Conservation (phyloP, 2,888 invertebrate species). For the Drosophila gaucha region DNA sequence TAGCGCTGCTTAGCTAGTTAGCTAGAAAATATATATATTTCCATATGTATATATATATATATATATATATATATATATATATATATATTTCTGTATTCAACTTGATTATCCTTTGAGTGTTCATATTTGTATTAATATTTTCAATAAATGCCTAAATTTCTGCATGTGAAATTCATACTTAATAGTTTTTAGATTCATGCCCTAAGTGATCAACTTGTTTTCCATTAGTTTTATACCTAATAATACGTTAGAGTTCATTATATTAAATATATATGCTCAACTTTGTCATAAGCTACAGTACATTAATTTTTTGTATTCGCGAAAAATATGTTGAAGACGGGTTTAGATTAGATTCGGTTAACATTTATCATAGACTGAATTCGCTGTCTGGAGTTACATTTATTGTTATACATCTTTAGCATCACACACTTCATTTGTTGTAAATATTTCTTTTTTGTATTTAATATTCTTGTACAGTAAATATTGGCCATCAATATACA, state of each 20-base stretch:
- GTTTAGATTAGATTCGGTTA: conserved; percentile 59
- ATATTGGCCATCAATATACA: conserved; percentile 44
- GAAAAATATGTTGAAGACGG: conserved; percentile 61
- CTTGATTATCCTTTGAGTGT: conserved; percentile 31
- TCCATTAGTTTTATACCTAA: conserved; percentile 50
- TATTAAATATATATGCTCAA: conserved; percentile 58
- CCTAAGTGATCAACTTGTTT: conserved; percentile 48
- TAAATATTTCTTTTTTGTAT: conserved; percentile 53
- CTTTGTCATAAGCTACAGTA: conserved; percentile 55
- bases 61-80: conserved; percentile 20
- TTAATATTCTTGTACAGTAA: conserved; percentile 42
- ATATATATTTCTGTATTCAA: conserved; percentile 44
- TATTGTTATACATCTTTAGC: conserved; percentile 66
- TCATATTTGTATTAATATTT: conserved; percentile 25
- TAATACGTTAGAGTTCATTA: conserved; percentile 58
- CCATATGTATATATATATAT: conserved; percentile 51
- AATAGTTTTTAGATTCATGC: conserved; percentile 43
- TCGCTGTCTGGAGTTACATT: conserved; percentile 78
- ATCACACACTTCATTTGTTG: conserved; percentile 60
- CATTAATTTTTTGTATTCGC: conserved; percentile 36
- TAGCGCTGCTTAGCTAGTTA: conserved; percentile 68
- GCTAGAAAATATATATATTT: conserved; percentile 59
- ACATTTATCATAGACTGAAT: conserved; percentile 59
- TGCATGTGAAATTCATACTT: conserved; percentile 56
- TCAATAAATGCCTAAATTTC: conserved; percentile 72